Evolutionary conservation across 2,113 vertebrate genomes (phyloP).

Genomic region (Psettodes erumei): DNA sequence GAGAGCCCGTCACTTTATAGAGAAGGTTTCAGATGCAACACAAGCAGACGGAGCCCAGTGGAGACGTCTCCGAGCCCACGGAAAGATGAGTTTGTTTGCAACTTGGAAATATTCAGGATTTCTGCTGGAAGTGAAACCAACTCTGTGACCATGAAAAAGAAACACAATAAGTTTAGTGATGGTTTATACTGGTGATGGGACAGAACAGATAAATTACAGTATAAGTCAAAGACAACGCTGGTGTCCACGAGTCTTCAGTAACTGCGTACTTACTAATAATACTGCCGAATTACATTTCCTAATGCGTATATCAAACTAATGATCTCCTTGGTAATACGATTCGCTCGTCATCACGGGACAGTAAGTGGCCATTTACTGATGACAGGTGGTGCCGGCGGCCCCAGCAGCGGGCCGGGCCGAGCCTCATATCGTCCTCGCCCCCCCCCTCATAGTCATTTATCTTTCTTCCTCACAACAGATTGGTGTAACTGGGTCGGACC

Average conservation of each 20-base stretch:
- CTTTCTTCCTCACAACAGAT: slow-evolving; percentile 35
- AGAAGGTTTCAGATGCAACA: too few relatives aligned
- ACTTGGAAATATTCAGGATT: too few relatives aligned
- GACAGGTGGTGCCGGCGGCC: neutral
- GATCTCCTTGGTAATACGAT: neutral
- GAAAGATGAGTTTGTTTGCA: too few relatives aligned
- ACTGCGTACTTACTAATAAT: neutral
- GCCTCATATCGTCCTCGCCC: slow-evolving; percentile 19
- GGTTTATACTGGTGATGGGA: too few relatives aligned
- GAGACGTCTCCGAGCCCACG: too few relatives aligned
- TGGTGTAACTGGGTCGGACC: slow-evolving; percentile 31
- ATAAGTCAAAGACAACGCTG: neutral
- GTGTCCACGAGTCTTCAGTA: too few relatives aligned
- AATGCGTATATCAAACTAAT: neutral
- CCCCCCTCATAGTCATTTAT: slow-evolving; percentile 34
- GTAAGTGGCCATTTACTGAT: neutral
- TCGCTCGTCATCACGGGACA: neutral
- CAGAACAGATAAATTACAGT: too few relatives aligned
- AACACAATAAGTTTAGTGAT: neutral
- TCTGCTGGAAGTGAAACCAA: too few relatives aligned
- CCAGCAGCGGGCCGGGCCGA: neutral
- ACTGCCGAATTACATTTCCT: neutral
- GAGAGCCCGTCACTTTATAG: too few relatives aligned
- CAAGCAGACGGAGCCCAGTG: too few relatives aligned
- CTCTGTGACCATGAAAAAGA: too few relatives aligned